Evolutionary conservation across 2,888 invertebrate species (phyloP), one percentile per base, ranked within the genome.

Genomic region (Neelides folsomi): DNA sequence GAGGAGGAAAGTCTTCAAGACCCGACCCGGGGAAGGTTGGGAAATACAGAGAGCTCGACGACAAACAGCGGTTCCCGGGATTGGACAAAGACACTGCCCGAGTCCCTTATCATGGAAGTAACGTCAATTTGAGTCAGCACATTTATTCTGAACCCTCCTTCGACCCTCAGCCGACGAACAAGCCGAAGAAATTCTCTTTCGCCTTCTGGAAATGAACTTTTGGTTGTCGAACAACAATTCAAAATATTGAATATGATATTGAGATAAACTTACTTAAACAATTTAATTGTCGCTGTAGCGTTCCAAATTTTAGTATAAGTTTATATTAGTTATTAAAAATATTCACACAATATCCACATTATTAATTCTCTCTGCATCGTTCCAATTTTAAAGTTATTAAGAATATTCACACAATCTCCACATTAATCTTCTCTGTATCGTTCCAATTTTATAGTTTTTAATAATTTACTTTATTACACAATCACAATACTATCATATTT

Each of bases 1-100:
- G 18, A 16, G 4, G 15, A 12, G 18, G 18, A 16, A n/a, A 12
- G 18, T 19, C n/a, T 4, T 5, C 18, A 5, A 4, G 10, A 7
- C 8, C 7, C 36, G 13, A 47, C 4, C n/a, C 43, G 18, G 10
- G 16, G 4, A 38, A 49, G 40, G 46, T 44, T 41, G 35, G 51
- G 52, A 47, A 63, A 16, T 77, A 76, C 63, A 73, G 73, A 49
- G 77, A 77, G 60, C 66, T 75, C 46, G 72, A 74, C 18, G 76
- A 76, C 40, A 71, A 72, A 60, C 76, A 76, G 55, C 70, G 77
- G 63, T 76, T 75, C 62, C 76, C 75, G 3, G 76, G 74, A 1
- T 64, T 75, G 42, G 76, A 76, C 63, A 71, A 74, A 12, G 76
- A 77, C 35, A 69, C 68, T 4, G 71, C 72, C 41, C 62, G 70